Evolutionary conservation across 2,888 invertebrate genomes (phyloP), one percentile per base, ranked within the genome.

Genomic region (Creontiades dilutus): DNA sequence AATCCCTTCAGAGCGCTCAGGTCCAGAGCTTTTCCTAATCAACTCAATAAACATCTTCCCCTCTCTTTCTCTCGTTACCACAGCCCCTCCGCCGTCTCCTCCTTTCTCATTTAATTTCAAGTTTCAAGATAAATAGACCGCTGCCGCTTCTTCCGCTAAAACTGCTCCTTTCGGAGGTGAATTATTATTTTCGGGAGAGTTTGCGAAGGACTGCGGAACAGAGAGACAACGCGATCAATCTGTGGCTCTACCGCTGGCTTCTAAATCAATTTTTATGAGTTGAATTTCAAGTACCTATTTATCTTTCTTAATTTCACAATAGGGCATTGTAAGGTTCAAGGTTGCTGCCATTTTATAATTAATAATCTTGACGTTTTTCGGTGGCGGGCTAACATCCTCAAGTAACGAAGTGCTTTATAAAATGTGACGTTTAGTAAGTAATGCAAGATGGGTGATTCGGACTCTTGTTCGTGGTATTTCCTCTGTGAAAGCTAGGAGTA

Each of bases 1-100:
- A 68, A 68, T 68, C 68, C 68, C 68, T 68, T 68, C 68, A 19
- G 68, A 68, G 68, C 68, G 19, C 68, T 68, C 68, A 68, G 68
- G 68, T 68, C 68, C 68, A 27, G 68, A 68, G 68, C 68, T 68
- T 68, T 68, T 23, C 19, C 68, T 68, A 68, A 68, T 68, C 68
- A 68, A 68, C 68, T 68, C 68, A 68, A 68, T 68, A 68, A 68
- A 68, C 68, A 68, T 68, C 57, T 57, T 57, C 68, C 68, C 68
- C 61, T 12, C 3, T 61, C 61, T 19, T 19, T 7, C n/a, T 57
- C 57, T n/a, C 57, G 5, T 57, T 57, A 16, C n/a, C n/a, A 16
- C 57, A 1, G 5, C 5, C 0, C 68, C 11, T 5, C 27, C 23
- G 68, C 52, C 11, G 5, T 11, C 52, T 52, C 11, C 52, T 52